Conservation (phyloP, 2,797 vertebrate genomes). For the Sternarchorhynchus goeldii region DNA sequence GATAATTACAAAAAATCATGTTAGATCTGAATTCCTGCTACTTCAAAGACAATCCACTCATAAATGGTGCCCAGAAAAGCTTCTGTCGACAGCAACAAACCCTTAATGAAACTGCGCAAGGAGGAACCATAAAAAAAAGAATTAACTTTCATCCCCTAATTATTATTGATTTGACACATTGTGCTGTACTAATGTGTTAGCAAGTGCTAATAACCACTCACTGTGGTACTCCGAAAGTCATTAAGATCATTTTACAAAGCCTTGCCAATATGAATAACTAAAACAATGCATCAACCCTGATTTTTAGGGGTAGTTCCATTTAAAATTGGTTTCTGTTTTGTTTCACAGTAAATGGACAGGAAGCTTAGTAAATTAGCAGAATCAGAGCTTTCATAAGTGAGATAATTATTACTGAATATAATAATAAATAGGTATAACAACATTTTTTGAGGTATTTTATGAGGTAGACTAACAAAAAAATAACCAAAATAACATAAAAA, state of each 20-base stretch:
- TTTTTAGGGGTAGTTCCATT: constrained; percentile 9
- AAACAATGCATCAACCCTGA: constrained; percentile 31
- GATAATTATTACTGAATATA: constrained; percentile 21
- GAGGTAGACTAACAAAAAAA: background rate
- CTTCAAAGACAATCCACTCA: constrained; percentile 12
- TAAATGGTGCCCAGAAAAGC: constrained; percentile 53
- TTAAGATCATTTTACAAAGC: constrained; percentile 60
- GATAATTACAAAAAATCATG: constrained; percentile 4
- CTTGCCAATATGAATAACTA: constrained; percentile 45
- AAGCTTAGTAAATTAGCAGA: constrained; percentile 31
- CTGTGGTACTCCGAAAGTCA: constrained; percentile 59
- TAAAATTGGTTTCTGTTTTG: constrained; percentile 26
- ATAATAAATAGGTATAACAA: background rate
- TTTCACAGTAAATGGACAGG: constrained; percentile 37
- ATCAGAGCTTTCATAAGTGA: background rate
- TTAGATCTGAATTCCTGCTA: constrained; percentile 3
- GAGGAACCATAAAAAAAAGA: constrained; percentile 59
- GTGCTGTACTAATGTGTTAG: constrained; percentile 59
- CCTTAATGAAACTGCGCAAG: constrained; percentile 58
- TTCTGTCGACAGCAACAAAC: constrained; percentile 58
- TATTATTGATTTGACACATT: constrained; percentile 75
- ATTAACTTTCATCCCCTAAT: constrained; percentile 68
- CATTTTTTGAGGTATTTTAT: too few relatives aligned
- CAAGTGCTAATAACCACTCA: constrained; percentile 53
- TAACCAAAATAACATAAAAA: background rate